Base-by-base conservation (phyloP, 2,888 invertebrate genomes). In the Stenolophus ochropezus region DNA sequence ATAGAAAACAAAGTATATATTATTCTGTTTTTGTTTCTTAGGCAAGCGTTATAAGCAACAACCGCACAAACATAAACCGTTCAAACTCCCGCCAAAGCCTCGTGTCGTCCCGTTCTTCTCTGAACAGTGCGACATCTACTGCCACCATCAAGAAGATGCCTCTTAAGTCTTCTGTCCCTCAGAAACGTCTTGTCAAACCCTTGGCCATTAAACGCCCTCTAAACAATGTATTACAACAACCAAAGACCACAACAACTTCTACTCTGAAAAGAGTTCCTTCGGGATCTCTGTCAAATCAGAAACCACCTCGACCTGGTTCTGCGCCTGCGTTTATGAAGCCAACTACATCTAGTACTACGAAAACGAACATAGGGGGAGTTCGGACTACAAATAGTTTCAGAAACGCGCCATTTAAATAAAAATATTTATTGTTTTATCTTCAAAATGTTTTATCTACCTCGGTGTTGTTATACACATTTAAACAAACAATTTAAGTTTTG, bases 261-360 rank as follows among this genome's bases (percentile, higher is more conserved):
- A 27, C 49, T 91, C 88, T 85, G 86, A 90, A 85, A 91, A 88
- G 88, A 85, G 74, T 87, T 86, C 86, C 87, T 79, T 86, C 89
- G 33, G 85, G 84, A 81, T 49, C 85, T 77, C 82, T 84, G 82
- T 81, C 84, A 73, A 85, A 84, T 58, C 86, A 84, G 83, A 83
- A 84, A 83, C 87, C 88, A 4, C 88, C 91, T 20, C 89, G 90
- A 73, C 87, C 87, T 20, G 86, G 61, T 84, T 88, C 85, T 88
- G 91, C 87, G n/a, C 90, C 92, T 82, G 92, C 94, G 83, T 96
- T 96, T 87, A 96, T 97, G 96, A 92, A 96, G 86, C 96, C 96
- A 0, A 97, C 97, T 0, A 94, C 96, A 23, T 94, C 96, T 6
- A 96, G 96, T 84, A 92, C 94, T 27, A 96, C 96, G 74, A 95